Evolutionary conservation across 2,888 invertebrate genomes (phyloP), one percentile per base, ranked within the genome.

Genomic region (Cantharis rustica): DNA sequence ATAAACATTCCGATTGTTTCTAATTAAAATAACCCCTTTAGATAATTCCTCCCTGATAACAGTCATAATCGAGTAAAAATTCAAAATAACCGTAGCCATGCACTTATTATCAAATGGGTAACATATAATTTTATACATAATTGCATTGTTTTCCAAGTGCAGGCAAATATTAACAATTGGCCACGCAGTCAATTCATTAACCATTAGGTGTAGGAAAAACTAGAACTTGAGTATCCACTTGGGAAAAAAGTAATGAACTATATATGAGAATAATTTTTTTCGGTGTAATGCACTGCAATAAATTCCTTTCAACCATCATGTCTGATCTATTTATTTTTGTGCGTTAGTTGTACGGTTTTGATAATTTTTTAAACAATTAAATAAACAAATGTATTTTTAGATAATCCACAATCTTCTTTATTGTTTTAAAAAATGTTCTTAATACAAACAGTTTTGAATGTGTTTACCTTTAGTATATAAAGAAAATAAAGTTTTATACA

Each of bases 401-500:
- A 47, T 47, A 47, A 47, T 13, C 47, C 47, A 47, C 47, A 47
- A 47, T 47, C 47, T 47, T 47, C 47, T 47, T 47, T 47, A 47
- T 47, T 47, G 47, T n/a, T 47, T n/a, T 47, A n/a, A 13, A n/a
- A n/a, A 47, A 47, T 7, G n/a, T 47, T 47, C 47, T 47, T 47
- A 23, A 23, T 23, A 31, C 31, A 31, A 31, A 47, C 47, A 47
- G 47, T 47, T 47, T 7, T 47, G n/a, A 47, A n/a, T 47, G 47
- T 47, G 47, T 47, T 47, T 47, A 47, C n/a, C 47, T 47, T 47
- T 47, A 47, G n/a, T 47, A 47, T 66, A 23, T 66, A 66, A 66
- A 66, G 17, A 66, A 72, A 71, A 72, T 69, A 70, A 74, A 70
- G 31, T 69, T 64, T 74, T 69, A 74, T 64, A 63, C 69, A 26